Percentiles rank a stretch among this genome's conserved stretches.
phyloP scores from a whole-genome alignment of 2,113 vertebrate species.

The Aleadryas rufinucha region DNA sequence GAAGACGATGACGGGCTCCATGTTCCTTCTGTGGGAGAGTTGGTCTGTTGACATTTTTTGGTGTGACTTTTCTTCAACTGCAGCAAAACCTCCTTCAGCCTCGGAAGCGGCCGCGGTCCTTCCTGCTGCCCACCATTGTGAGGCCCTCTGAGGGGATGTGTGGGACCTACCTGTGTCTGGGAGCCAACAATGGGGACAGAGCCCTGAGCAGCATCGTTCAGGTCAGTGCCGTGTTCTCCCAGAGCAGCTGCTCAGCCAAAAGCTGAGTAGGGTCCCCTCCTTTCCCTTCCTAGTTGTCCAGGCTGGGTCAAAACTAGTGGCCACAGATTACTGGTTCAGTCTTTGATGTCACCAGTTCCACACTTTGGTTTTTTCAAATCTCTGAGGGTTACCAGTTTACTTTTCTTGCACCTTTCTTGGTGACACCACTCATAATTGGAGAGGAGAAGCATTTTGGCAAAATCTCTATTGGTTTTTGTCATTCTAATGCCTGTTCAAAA shows the following conservation, averaged over 20 bases:
- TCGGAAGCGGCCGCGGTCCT: slow-evolving; percentile 88
- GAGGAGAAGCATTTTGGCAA: not conserved
- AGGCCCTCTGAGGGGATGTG: slow-evolving; percentile 87
- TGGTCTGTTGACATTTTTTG: not conserved
- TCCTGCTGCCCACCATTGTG: slow-evolving; percentile 89
- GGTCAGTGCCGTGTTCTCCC: slow-evolving; percentile 59
- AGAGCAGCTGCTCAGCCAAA: not conserved
- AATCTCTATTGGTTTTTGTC: not conserved
- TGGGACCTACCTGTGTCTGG: slow-evolving; percentile 90
- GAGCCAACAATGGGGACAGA: slow-evolving; percentile 84
- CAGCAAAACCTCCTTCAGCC: slow-evolving; percentile 86
- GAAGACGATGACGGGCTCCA: not conserved
- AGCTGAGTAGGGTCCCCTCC: not conserved
- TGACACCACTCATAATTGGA: not conserved
- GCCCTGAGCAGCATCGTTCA: slow-evolving; percentile 90
- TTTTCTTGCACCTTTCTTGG: not conserved
- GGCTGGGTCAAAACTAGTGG: not conserved
- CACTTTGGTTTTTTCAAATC: not conserved
- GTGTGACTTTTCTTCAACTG: not conserved
- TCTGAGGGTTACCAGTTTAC: not conserved
- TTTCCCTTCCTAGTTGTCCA: not conserved
- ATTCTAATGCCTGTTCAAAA: not conserved
- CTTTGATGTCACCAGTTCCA: not conserved
- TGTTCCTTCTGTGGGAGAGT: not conserved
- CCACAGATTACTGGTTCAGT: not conserved